Percentiles rank a stretch among this genome's conserved stretches.
phyloP scores from a whole-genome alignment of 2,888 invertebrate species.

The Psylliodes chrysocephalus region DNA sequence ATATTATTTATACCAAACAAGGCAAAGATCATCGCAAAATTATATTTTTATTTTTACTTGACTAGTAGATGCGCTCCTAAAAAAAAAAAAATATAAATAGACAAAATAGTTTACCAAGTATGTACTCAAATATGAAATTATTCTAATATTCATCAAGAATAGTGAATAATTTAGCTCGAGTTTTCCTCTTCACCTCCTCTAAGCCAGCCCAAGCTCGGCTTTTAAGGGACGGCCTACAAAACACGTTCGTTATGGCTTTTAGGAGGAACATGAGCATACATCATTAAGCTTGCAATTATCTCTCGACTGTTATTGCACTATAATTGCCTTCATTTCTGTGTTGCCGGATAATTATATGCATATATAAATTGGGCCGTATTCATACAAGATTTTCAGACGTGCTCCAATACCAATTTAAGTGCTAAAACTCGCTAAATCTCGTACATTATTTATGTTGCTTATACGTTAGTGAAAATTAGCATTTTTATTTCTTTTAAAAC shows the following conservation, averaged over 20 bases:
- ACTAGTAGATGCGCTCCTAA: no score
- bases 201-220: background rate
- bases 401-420: slow-evolving; percentile 11
- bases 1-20: no score
- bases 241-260: slow-evolving; percentile 35
- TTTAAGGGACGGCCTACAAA: slow-evolving; percentile 32
- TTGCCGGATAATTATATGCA: slow-evolving; percentile 37
- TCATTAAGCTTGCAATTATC: slow-evolving; percentile 45
- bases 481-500: no score
- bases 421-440: background rate
- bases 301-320: slow-evolving; percentile 39
- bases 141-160: background rate
- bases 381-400: slow-evolving; percentile 22
- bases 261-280: slow-evolving; percentile 34
- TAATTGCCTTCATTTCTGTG: slow-evolving; percentile 34
- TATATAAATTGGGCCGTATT: slow-evolving; percentile 29
- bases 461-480: no score
- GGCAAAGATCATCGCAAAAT: no score
- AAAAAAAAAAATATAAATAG: no score
- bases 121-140: no score
- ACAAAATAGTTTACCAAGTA: no score
- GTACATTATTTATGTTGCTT: no score
- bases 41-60: no score
- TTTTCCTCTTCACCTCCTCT: background rate
- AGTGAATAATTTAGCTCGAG: slow-evolving; percentile 13